Evolutionary conservation across 2,113 vertebrate genomes (phyloP).

Genomic region (Colius striatus): DNA sequence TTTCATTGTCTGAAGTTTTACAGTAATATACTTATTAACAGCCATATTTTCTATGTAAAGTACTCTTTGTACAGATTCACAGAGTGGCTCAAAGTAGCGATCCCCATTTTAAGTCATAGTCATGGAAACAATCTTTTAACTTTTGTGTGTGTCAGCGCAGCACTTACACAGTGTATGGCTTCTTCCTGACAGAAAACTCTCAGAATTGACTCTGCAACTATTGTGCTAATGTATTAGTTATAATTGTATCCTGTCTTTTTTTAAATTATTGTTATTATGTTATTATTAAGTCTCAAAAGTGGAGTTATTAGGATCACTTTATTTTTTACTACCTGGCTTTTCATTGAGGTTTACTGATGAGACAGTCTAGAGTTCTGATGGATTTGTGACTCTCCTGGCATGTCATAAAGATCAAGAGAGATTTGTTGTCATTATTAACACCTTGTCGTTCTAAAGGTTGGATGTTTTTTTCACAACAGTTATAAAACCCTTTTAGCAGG

Average conservation of each 20-base stretch:
- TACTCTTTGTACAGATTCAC: not conserved
- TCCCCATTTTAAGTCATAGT: not conserved
- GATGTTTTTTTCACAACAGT: not conserved
- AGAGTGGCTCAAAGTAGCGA: not conserved
- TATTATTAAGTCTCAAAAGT: not conserved
- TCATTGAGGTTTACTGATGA: not conserved
- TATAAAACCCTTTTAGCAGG: not conserved
- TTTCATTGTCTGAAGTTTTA: not conserved
- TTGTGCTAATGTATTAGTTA: not conserved
- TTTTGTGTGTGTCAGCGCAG: not conserved
- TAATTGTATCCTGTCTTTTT: not conserved
- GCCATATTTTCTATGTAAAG: not conserved
- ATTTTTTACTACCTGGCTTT: not conserved
- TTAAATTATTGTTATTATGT: not conserved
- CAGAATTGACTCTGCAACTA: not conserved
- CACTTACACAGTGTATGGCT: not conserved
- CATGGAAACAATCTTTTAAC: not conserved
- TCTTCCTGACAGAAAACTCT: not conserved
- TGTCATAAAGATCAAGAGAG: not conserved
- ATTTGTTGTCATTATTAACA: conserved; percentile 25
- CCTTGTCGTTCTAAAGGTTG: not conserved
- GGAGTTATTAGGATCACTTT: not conserved
- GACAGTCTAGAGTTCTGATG: not conserved
- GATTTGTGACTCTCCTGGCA: not conserved
- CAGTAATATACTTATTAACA: not conserved